Conservation (phyloP, 2,888 invertebrate species). For the Homarus gammarus region DNA sequence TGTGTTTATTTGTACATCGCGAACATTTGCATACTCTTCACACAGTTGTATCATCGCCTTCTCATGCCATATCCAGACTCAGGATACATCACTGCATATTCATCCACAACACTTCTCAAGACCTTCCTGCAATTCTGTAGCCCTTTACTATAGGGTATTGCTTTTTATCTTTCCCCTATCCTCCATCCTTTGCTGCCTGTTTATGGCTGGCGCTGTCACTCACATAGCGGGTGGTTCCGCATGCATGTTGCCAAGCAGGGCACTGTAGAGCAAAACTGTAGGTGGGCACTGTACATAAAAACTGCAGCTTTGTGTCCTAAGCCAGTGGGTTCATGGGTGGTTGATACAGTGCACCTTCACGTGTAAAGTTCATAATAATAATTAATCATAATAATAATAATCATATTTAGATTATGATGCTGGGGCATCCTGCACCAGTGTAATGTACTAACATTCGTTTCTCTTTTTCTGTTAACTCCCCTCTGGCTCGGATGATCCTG, state of each 20-base stretch:
- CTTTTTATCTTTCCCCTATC: slow-evolving; percentile 52
- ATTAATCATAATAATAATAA: slow-evolving; percentile 59
- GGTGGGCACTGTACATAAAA: slow-evolving; percentile 66
- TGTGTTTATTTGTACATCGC: too few relatives aligned
- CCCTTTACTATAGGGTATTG: slow-evolving; percentile 56
- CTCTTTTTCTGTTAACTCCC: slow-evolving; percentile 75
- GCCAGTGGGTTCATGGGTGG: slow-evolving; percentile 67
- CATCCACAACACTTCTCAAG: slow-evolving; percentile 6
- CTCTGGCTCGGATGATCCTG: slow-evolving; percentile 75
- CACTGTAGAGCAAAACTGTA: slow-evolving; percentile 68
- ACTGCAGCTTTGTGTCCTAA: slow-evolving; percentile 70
- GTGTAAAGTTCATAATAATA: slow-evolving; percentile 65
- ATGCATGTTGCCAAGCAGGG: slow-evolving; percentile 72
- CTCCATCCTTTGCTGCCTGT: slow-evolving; percentile 61
- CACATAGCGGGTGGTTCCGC: slow-evolving; percentile 70
- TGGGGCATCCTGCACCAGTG: slow-evolving; percentile 74
- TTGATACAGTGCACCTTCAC: slow-evolving; percentile 71
- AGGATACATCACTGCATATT: slow-evolving; percentile 10
- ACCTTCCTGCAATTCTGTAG: slow-evolving; percentile 37
- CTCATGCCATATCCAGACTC: slow-evolving; percentile 14
- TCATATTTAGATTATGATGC: slow-evolving; percentile 69
- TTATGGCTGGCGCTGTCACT: slow-evolving; percentile 71
- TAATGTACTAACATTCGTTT: slow-evolving; percentile 75
- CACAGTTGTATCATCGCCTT: neutral
- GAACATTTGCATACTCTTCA: neutral